Evolutionary conservation across 1,140 invertebrate species (phyloP).

Genomic region (Drosophila melanogaster): Release_6_plus_ISO1_MT NC_004354.4:1323001-1323500

Average conservation of each 20-base stretch:
- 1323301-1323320: constrained; percentile 34
- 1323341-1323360: constrained; percentile 45
- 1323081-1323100: constrained; percentile 57
- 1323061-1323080: constrained; percentile 53
- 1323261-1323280: constrained; percentile 27
- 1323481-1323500: constrained; percentile 56
- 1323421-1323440: constrained; percentile 59
- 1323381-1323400: constrained; percentile 61
- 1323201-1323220: constrained; percentile 52
- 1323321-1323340: constrained; percentile 58
- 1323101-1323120: constrained; percentile 65
- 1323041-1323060: constrained; percentile 61
- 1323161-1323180: constrained; percentile 44
- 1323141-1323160: constrained; percentile 65
- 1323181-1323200: constrained; percentile 68
- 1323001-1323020: constrained; percentile 26
- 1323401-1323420: constrained; percentile 12
- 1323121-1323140: constrained; percentile 68
- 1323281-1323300: constrained; percentile 12
- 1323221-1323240: constrained; percentile 54
- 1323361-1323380: constrained; percentile 51
- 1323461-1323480: constrained; percentile 47
- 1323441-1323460: constrained; percentile 38
- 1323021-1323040: constrained; percentile 24
- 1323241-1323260: constrained; percentile 42